Conservation (phyloP, 1,140 invertebrate species). For the Oreohelix idahoensis region DNA sequence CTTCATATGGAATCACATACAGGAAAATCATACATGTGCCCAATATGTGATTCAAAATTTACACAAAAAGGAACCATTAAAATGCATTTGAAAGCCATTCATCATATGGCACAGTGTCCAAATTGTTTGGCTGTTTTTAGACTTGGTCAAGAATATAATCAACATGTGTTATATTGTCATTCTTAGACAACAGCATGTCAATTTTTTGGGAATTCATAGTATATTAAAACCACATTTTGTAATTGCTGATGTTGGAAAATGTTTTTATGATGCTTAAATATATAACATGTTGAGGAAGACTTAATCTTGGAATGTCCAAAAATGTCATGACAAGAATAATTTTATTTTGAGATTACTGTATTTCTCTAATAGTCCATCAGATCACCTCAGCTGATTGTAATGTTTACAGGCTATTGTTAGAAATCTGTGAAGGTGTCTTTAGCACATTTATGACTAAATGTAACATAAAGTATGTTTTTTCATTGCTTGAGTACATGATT, state of each 20-base stretch:
- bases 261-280: background rate
- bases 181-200: too few species aligned
- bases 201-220: too few species aligned
- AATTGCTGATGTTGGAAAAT: background rate
- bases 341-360: too few species aligned
- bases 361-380: too few species aligned
- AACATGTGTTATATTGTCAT: slow-evolving; percentile 25
- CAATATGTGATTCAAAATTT: slow-evolving; percentile 33
- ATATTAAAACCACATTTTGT: too few species aligned
- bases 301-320: background rate
- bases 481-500: too few species aligned
- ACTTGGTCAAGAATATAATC: slow-evolving; percentile 28
- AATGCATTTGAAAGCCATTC: slow-evolving; percentile 27
- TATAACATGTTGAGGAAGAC: background rate
- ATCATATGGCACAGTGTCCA: slow-evolving; percentile 30
- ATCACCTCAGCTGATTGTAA: too few species aligned
- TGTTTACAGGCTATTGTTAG: too few species aligned
- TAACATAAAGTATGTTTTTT: too few species aligned
- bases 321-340: too few species aligned
- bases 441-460: too few species aligned
- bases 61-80: slow-evolving; percentile 29
- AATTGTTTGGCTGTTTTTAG: slow-evolving; percentile 22
- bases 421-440: too few species aligned
- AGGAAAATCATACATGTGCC: slow-evolving; percentile 33
- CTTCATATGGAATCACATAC: slow-evolving; percentile 17